Conservation (phyloP, 2,113 vertebrate species). For the Anhinga rufa region DNA sequence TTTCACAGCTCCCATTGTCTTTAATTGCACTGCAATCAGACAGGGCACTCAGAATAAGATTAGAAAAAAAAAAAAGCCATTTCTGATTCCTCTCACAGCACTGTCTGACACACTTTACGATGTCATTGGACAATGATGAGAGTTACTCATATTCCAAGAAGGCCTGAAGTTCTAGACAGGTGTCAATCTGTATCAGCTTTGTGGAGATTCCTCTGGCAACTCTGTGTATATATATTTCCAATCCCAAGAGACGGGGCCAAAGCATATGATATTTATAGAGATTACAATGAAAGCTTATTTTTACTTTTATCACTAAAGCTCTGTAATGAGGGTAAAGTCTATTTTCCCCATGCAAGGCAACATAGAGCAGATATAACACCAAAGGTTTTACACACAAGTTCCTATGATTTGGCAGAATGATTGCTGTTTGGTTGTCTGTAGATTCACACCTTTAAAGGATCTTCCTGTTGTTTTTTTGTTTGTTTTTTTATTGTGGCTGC, state of each 20-base stretch:
- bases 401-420: neutral
- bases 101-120: neutral
- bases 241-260: neutral
- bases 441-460: neutral
- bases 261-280: neutral
- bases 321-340: neutral
- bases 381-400: neutral
- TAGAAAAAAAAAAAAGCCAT: rapidly evolving
- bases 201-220: neutral
- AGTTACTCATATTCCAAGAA: neutral
- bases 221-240: neutral
- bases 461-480: neutral
- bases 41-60: neutral
- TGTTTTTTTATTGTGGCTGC: no score
- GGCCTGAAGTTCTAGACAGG: neutral
- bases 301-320: neutral
- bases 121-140: neutral
- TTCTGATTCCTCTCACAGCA: neutral
- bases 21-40: neutral
- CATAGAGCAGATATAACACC: neutral
- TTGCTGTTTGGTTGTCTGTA: neutral
- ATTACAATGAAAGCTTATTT: neutral
- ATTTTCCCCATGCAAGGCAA: neutral
- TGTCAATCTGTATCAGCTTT: neutral
- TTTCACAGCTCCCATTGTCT: neutral